Evolutionary conservation across 2,888 invertebrate genomes (phyloP), one percentile per base, ranked within the genome.

Genomic region (Oligia fasciuncula): DNA sequence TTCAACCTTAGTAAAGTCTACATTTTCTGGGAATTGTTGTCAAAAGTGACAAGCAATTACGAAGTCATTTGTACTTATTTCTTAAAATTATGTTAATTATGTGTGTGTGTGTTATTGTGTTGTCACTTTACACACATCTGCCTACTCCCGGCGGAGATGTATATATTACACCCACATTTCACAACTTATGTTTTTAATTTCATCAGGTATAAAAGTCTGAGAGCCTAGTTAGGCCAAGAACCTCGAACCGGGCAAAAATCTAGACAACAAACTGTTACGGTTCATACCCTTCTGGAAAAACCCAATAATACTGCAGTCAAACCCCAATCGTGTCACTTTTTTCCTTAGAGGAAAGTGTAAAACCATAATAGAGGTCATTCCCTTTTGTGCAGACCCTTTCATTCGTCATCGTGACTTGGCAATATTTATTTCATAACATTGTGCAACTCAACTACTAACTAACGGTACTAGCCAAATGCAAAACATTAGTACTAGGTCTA

Each of bases 351-450:
- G 57, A 57, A 57, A 57, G 9, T 57, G 23, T 57, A 57, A 57
- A 57, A 17, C 51, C 2, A 63, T 35, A 19, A 40, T 9, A 4
- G 3, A 40, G 40, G 62, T 62, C 46, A 71, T 57, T 71, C 40
- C 1, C 60, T n/a, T 66, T 66, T 46, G 3, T 73, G n/a, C 8
- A 13, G 23, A 19, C 4, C 8, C 17, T 71, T 73, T 29, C 6
- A 43, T 51, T 14, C 14, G 29, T 71, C 62, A 71, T 43, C 35
- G 2, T 63, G 19, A 73, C 40, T 73, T 6, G n/a, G n/a, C 14
- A 62, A 54, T 83, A 35, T 3, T 35, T 35, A 76, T 83, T 83
- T 73, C 43, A 71, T 71, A 76, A 73, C 9, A 76, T 71, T 62
- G 29, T 19, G 43, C 29, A 84, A 80, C 17, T 46, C 23, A 43